Conservation (phyloP, 1,140 invertebrate species). For the Rhynchophorus ferrugineus region DNA sequence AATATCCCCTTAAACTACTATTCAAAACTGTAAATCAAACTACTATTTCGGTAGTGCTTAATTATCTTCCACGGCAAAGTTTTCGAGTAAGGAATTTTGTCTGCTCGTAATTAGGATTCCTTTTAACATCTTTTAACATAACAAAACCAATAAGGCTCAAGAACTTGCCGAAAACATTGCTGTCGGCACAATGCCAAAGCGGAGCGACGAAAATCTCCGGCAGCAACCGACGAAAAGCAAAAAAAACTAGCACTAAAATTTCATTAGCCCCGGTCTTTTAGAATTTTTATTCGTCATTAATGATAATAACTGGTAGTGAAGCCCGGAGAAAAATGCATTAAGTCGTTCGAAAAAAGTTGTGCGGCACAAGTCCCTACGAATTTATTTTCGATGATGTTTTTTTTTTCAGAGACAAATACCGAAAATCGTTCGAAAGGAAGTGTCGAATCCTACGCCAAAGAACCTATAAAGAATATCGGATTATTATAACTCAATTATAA, state of each 20-base stretch:
- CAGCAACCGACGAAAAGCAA: background rate
- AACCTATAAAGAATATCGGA: too few relatives aligned
- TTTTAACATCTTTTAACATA: conserved; percentile 1
- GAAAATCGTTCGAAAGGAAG: background rate
- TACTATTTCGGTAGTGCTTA: too few relatives aligned
- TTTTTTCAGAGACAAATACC: background rate
- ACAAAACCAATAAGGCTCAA: background rate
- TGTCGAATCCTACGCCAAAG: too few relatives aligned
- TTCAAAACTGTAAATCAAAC: too few relatives aligned
- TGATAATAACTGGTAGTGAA: background rate
- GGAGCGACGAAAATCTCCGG: too few relatives aligned
- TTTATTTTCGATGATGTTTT: background rate
- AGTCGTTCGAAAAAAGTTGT: background rate
- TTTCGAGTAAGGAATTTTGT: too few relatives aligned
- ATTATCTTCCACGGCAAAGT: too few relatives aligned
- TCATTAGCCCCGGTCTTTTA: background rate
- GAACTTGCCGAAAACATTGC: background rate
- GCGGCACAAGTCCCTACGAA: background rate
- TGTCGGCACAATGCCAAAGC: too few relatives aligned
- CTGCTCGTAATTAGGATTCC: background rate
- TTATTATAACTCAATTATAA: too few relatives aligned
- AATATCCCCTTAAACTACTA: too few relatives aligned
- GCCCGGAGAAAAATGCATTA: background rate
- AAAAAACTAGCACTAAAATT: background rate
- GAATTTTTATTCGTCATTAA: background rate